Conservation (phyloP, 2,113 vertebrate species). For the Lagenorhynchus albirostris region DNA sequence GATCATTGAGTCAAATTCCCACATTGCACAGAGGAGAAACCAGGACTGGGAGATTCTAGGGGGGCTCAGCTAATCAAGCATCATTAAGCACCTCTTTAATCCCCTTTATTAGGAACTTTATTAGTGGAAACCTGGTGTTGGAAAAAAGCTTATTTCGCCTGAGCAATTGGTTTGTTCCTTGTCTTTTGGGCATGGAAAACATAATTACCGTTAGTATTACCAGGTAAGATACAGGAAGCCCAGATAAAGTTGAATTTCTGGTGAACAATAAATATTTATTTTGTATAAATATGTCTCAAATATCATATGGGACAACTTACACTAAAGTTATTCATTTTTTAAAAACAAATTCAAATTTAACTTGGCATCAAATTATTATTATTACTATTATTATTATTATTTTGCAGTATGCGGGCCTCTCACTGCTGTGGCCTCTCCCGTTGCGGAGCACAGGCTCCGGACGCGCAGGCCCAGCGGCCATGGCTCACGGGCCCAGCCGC, state of each 20-base stretch:
- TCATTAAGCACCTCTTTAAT: background rate
- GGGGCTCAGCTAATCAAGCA: background rate
- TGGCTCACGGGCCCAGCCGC: too few relatives aligned
- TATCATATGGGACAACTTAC: background rate
- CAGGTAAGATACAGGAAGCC: background rate
- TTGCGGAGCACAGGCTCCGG: too few relatives aligned
- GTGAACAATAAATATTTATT: background rate
- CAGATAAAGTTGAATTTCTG: background rate
- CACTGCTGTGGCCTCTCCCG: too few relatives aligned
- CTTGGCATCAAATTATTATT: background rate
- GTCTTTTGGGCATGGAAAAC: background rate
- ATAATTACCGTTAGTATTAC: background rate
- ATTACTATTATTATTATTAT: background rate
- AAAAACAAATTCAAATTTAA: slow-evolving; percentile 13
- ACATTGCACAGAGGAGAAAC: background rate
- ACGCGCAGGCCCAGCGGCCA: too few relatives aligned
- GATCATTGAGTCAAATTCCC: background rate
- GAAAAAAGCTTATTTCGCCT: background rate
- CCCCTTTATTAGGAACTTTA: background rate
- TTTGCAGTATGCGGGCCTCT: too few relatives aligned
- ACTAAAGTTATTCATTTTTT: slow-evolving; percentile 34
- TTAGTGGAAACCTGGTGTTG: background rate
- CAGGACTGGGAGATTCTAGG: background rate
- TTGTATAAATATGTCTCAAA: background rate
- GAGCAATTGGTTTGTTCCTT: background rate